Conservation (phyloP, 2,113 vertebrate genomes). For the Oryzias curvinotus region DNA sequence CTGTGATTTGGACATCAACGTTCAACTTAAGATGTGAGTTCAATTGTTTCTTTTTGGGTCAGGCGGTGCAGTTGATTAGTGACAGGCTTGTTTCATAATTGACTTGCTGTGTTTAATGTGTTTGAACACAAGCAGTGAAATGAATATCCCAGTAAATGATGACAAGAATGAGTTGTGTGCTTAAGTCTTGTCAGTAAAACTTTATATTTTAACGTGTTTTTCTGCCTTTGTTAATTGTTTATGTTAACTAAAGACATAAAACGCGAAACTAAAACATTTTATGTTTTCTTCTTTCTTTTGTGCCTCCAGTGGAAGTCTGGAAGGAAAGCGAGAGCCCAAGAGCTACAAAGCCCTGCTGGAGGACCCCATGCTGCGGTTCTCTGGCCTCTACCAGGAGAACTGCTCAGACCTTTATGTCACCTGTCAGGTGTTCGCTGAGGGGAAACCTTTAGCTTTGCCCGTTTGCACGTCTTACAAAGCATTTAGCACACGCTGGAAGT, state of each 20-base stretch:
- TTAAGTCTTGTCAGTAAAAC: no score
- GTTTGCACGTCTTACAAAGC: slow-evolving; percentile 97
- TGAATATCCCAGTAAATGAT: background rate
- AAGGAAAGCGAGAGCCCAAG: slow-evolving; percentile 95
- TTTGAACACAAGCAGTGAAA: no score
- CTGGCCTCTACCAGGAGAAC: slow-evolving; percentile 93
- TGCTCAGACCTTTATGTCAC: slow-evolving; percentile 98
- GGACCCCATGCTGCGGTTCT: slow-evolving; percentile 96
- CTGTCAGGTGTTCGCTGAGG: slow-evolving; percentile 96
- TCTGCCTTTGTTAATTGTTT: no score
- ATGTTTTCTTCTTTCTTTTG: background rate
- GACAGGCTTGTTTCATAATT: slow-evolving; percentile 11
- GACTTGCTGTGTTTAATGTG: background rate
- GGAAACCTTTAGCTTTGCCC: slow-evolving; percentile 92
- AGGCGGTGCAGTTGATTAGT: slow-evolving; percentile 19
- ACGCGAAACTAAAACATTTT: no score
- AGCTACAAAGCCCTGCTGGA: slow-evolving; percentile 94
- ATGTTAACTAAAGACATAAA: no score
- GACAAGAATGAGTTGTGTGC: no score
- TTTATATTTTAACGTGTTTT: no score
- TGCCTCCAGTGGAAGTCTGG: slow-evolving; percentile 87
- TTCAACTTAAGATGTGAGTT: slow-evolving; percentile 97
- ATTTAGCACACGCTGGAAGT: slow-evolving; percentile 99
- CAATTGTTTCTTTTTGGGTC: slow-evolving; percentile 3
- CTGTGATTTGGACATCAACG: slow-evolving; percentile 95